Evolutionary conservation across 2,888 invertebrate genomes (phyloP).

Genomic region (Leucozona laternaria): DNA sequence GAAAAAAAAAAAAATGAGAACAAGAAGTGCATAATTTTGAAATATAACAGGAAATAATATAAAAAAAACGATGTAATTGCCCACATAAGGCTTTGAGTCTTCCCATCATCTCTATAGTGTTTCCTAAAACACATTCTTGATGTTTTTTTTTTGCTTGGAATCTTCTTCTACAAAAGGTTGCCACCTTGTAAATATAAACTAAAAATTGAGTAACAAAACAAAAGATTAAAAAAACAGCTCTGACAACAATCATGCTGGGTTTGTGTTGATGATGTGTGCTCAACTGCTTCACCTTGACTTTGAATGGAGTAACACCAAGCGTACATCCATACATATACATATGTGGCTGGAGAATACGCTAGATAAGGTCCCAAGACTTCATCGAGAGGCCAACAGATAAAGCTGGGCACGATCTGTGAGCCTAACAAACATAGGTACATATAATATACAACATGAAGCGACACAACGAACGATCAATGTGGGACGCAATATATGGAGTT

Average conservation of each 20-base stretch:
- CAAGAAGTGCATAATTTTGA: constrained; percentile 33
- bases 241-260: constrained; percentile 30
- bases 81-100: constrained; percentile 46
- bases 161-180: constrained; percentile 38
- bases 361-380: constrained; percentile 57
- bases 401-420: constrained; percentile 48
- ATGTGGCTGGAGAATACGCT: constrained; percentile 21
- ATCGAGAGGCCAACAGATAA: constrained; percentile 27
- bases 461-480: constrained; percentile 48
- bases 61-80: constrained; percentile 48
- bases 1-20: constrained; percentile 29
- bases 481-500: constrained; percentile 63
- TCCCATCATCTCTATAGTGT: background rate
- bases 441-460: background rate
- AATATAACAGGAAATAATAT: constrained; percentile 26
- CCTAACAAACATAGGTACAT: constrained; percentile 6
- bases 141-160: constrained; percentile 26
- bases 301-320: constrained; percentile 63
- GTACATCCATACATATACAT: background rate
- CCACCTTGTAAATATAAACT: constrained; percentile 28
- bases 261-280: constrained; percentile 54
- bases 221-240: constrained; percentile 9
- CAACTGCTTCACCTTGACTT: constrained; percentile 65
- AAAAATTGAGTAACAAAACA: background rate
- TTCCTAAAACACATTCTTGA: constrained; percentile 37